Conservation (phyloP, 92 coral and sea anemone genomes). For the Heteractis magnifica region DNA sequence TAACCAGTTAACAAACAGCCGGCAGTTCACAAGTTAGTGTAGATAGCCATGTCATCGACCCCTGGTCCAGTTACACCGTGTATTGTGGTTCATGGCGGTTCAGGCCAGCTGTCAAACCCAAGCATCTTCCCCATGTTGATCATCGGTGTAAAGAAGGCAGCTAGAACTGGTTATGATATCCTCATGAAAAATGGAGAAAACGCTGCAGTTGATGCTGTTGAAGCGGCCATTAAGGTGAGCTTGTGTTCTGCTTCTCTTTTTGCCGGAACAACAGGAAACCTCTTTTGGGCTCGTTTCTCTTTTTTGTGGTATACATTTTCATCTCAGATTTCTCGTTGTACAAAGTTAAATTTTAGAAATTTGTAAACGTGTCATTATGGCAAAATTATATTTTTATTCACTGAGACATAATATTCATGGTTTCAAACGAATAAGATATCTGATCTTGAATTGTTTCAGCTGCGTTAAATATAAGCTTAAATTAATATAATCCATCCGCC, state of each 20-base stretch:
- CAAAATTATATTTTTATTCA: too few species aligned
- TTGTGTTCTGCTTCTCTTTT: background rate
- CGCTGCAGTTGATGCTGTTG: constrained; percentile 43
- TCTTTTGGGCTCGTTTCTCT: too few species aligned
- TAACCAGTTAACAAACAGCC: too few species aligned
- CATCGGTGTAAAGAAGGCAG: constrained; percentile 42
- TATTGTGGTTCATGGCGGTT: constrained; percentile 40
- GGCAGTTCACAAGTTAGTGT: background rate
- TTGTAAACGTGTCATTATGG: too few species aligned
- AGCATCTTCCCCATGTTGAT: constrained; percentile 36
- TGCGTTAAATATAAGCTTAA: background rate
- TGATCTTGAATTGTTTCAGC: background rate
- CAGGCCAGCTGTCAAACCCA: constrained; percentile 13
- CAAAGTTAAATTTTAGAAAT: too few species aligned
- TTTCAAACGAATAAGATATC: too few species aligned
- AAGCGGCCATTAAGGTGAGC: constrained; percentile 46
- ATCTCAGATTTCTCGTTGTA: too few species aligned
- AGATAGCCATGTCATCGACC: background rate
- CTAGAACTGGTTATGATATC: constrained; percentile 26
- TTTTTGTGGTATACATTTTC: too few species aligned
- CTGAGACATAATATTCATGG: too few species aligned
- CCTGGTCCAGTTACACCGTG: constrained; percentile 34
- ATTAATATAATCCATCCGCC: background rate
- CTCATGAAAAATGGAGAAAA: constrained; percentile 30
- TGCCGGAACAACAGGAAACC: too few species aligned